Evolutionary conservation across 1,140 invertebrate genomes (phyloP).

Genomic region (Penaeus japonicus): DNA sequence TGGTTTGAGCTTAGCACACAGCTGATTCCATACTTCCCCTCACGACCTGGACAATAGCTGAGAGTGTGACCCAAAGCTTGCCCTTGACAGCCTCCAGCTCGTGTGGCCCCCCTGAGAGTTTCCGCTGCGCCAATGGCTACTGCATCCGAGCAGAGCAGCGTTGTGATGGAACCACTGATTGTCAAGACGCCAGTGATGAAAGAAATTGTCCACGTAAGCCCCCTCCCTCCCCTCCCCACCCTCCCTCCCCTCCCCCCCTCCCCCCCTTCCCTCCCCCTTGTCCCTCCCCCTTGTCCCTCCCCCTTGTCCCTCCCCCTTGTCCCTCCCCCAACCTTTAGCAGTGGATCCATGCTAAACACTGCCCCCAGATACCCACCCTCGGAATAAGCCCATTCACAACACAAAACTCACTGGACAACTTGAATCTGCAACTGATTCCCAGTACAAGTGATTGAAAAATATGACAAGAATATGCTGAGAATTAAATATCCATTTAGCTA

Average conservation of each 20-base stretch:
- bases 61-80: constrained; percentile 24
- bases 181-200: constrained; percentile 60
- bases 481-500: too few relatives aligned
- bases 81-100: constrained; percentile 33
- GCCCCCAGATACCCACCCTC: background rate
- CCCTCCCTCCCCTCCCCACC: background rate
- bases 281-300: background rate
- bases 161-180: constrained; percentile 61
- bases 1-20: background rate
- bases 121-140: constrained; percentile 52
- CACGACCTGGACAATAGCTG: background rate
- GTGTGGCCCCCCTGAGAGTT: constrained; percentile 46
- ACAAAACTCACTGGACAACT: background rate
- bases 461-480: too few relatives aligned
- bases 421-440: background rate
- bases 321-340: background rate
- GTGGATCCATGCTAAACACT: background rate
- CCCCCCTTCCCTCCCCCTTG: background rate
- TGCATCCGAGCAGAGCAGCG: constrained; percentile 56
- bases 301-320: background rate
- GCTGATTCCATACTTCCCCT: constrained; percentile 8
- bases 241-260: background rate
- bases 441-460: background rate
- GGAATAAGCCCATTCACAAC: too few relatives aligned
- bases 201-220: constrained; percentile 59